Conservation (phyloP, 30 jellyfish, hydroid and myxozoan genomes). For the Aurelia coerulea region DNA sequence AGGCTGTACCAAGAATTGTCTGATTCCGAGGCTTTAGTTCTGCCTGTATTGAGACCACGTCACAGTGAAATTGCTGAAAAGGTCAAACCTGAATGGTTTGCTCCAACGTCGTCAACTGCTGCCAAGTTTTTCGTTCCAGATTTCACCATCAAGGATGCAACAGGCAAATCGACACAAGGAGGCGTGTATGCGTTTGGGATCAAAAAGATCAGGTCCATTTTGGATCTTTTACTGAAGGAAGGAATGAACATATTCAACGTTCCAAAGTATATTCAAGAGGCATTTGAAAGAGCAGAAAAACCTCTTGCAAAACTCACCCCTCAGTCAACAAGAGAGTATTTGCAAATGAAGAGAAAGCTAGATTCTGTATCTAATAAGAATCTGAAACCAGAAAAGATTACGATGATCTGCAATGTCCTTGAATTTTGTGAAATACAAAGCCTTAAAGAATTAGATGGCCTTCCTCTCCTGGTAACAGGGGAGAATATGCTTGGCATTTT, state of each 20-base stretch:
- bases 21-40: background rate
- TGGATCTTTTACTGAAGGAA: background rate
- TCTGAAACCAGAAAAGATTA: background rate
- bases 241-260: slow-evolving; percentile 35
- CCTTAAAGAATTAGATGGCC: no score
- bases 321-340: background rate
- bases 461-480: no score
- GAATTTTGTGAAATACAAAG: no score
- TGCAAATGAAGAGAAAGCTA: background rate
- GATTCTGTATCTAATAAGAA: background rate
- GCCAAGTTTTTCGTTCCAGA: slow-evolving; percentile 9
- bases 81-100: background rate
- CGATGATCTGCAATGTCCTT: no score
- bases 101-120: background rate
- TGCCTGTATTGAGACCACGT: background rate
- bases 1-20: background rate
- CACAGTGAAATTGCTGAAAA: no score
- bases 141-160: no score
- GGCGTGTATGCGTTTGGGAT: background rate
- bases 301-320: slow-evolving; percentile 46
- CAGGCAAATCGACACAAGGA: background rate
- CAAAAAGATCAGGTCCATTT: background rate
- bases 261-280: slow-evolving; percentile 23
- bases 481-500: background rate
- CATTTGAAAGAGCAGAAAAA: slow-evolving; percentile 21